Base-by-base conservation (phyloP, 2,888 invertebrate species). In the Oxycera nigricornis region DNA sequence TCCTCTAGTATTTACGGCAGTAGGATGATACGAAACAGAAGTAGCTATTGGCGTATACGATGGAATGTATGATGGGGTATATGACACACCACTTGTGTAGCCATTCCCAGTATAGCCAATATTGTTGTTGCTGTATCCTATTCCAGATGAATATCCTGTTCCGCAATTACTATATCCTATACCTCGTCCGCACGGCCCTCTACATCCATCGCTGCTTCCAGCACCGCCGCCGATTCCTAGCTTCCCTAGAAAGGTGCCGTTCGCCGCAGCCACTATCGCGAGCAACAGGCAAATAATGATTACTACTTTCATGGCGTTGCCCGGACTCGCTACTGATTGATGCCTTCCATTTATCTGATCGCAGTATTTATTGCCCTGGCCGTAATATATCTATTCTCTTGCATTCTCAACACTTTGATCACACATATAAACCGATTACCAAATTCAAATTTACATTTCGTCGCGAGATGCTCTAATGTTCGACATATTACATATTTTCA, bases 241-340 rank as follows among this genome's bases (percentile, higher is more conserved):
- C 31, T 77, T 78, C 35, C 73, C 72, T 7, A 78, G 73, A 50
- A 78, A 74, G 39, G 77, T 77, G 7, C 76, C 78, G 57, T 78
- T 61, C 46, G 76, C 76, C 46, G 76, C 76, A 22, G 65, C 35
- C 24, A 24, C 65, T 11, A 65, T 14, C 2, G 20, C 22, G 11
- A 17, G 30, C 24, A 65, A 17, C 22, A 65, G 41, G 24, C 65
- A 65, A 26, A 65, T 65, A 26, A 65, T n/a, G n/a, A n/a, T n/a
- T n/a, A n/a, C 24, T 24, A 65, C 65, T 65, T 65, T 39, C 65
- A 65, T 65, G 65, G 24, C 24, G 65, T 9, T 11, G 24, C 4
- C 20, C 41, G 22, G n/a, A 26, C 6, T 39, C 41, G 22, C 39
- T 39, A 65, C 65, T 65, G 65, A n/a, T n/a, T n/a, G n/a, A 65